Percentiles rank a stretch among this genome's conserved stretches.
phyloP scores from a whole-genome alignment of 2,797 vertebrate species.

The Artibeus lituratus region DNA sequence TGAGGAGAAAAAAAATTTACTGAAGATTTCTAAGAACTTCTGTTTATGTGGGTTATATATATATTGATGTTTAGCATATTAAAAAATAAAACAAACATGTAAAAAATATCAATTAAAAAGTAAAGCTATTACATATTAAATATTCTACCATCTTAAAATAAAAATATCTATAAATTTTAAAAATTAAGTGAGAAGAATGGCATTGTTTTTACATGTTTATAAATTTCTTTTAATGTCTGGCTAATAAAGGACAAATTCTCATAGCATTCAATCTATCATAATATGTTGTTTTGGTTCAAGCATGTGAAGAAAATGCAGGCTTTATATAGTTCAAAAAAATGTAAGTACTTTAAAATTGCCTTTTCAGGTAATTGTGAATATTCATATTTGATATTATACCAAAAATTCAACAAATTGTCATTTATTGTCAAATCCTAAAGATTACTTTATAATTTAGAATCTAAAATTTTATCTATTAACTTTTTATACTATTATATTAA shows the following conservation, averaged over 20 bases:
- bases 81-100: neutral
- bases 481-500: conserved; percentile 12
- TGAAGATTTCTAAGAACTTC: neutral
- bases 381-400: neutral
- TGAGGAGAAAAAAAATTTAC: neutral
- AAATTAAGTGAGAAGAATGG: neutral
- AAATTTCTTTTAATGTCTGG: neutral
- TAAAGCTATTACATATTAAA: neutral
- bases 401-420: conserved; percentile 17
- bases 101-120: neutral
- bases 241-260: conserved; percentile 14
- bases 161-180: neutral
- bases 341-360: neutral
- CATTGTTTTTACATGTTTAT: neutral
- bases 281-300: neutral
- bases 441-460: neutral
- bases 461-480: neutral
- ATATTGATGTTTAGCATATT: neutral
- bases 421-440: conserved; percentile 13
- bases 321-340: conserved; percentile 20
- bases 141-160: neutral
- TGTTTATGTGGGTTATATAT: neutral
- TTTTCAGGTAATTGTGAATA: conserved; percentile 7
- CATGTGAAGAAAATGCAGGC: conserved; percentile 8
- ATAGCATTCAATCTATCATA: neutral